Evolutionary conservation across 2,113 vertebrate species (phyloP).

Genomic region (Sporophila hypoxantha): DNA sequence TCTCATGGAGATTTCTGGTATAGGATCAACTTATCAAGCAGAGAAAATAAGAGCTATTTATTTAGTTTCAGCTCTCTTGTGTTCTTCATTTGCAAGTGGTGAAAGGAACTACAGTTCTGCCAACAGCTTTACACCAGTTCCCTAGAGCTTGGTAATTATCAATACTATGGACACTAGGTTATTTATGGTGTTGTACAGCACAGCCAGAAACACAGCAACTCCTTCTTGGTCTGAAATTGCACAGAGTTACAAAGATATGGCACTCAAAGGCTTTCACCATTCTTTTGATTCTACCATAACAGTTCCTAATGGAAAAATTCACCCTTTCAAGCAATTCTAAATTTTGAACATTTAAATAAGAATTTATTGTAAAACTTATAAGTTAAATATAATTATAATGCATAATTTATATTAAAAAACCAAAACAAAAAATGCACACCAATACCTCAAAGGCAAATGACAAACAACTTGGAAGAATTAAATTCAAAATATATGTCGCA

Average conservation of each 20-base stretch:
- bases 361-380: not conserved
- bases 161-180: not conserved
- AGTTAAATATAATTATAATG: not conserved
- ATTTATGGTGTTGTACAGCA: not conserved
- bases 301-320: not conserved
- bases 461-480: not conserved
- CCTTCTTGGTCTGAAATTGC: not conserved
- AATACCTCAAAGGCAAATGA: not conserved
- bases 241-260: not conserved
- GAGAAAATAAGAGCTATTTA: constrained; percentile 9
- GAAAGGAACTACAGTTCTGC: not conserved
- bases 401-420: not conserved
- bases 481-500: not conserved
- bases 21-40: not conserved
- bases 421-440: not conserved
- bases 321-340: not conserved
- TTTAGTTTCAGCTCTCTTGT: not conserved
- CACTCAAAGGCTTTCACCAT: not conserved
- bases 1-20: not conserved
- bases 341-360: not conserved
- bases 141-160: not conserved
- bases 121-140: not conserved
- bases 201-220: not conserved
- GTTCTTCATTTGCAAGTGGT: not conserved
- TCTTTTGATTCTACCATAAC: not conserved